Evolutionary conservation across 2,888 invertebrate species (phyloP).

Genomic region (Chymomyza procnemis): DNA sequence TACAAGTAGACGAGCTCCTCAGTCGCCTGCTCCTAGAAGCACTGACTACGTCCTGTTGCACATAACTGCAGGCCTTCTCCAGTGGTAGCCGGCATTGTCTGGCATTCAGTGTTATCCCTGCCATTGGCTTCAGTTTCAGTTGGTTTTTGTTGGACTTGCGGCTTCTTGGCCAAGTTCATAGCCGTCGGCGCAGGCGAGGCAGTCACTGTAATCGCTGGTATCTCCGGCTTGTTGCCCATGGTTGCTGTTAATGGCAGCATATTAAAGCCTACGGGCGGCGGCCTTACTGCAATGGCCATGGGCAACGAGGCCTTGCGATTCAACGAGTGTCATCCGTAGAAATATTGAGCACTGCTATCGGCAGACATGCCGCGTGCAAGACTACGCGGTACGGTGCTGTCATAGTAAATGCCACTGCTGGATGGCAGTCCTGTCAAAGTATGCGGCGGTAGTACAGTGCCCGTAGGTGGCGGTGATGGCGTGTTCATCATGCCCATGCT

Average conservation of each 20-base stretch:
- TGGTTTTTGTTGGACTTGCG: constrained; percentile 57
- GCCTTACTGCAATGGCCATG: constrained; percentile 68
- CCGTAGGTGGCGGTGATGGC: constrained; percentile 51
- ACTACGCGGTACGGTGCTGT: constrained; percentile 75
- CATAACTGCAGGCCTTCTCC: constrained; percentile 62
- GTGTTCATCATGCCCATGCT: constrained; percentile 72
- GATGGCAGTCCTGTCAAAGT: constrained; percentile 61
- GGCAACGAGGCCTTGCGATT: constrained; percentile 75
- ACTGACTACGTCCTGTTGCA: constrained; percentile 73
- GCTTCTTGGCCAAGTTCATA: constrained; percentile 51
- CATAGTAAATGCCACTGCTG: constrained; percentile 71
- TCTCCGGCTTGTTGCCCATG: constrained; percentile 65
- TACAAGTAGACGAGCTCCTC: constrained; percentile 73
- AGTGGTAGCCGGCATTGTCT: constrained; percentile 37
- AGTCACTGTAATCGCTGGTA: constrained; percentile 74
- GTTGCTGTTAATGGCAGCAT: constrained; percentile 73
- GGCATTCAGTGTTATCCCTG: constrained; percentile 12
- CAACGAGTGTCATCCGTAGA: constrained; percentile 78
- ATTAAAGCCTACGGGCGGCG: constrained; percentile 68
- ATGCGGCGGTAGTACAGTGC: constrained; percentile 43
- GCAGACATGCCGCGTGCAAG: constrained; percentile 70
- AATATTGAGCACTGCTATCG: constrained; percentile 72
- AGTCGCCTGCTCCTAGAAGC: constrained; percentile 73
- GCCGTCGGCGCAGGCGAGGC: constrained; percentile 61
- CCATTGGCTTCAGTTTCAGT: constrained; percentile 20